phyloP scores from a whole-genome alignment of 2,797 vertebrate genomes.

The Pseudochromis fuscus region DNA sequence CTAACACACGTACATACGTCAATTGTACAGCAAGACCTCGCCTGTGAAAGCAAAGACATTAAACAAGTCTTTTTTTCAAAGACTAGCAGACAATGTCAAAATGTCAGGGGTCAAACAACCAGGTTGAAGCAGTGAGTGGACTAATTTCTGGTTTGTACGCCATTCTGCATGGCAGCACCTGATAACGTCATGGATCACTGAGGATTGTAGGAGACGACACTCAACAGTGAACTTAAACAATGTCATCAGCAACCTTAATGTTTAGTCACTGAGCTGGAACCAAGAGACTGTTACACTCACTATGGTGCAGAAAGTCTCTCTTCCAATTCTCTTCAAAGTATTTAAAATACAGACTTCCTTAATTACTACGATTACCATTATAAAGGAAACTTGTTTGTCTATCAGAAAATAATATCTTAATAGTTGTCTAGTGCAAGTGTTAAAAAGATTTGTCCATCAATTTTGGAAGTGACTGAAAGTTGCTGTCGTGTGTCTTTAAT shows the following conservation, averaged over 20 bases:
- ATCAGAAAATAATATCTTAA: neutral
- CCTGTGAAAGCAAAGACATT: no score
- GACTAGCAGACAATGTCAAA: slow-evolving; percentile 49
- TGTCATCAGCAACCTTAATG: slow-evolving; percentile 52
- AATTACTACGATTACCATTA: neutral
- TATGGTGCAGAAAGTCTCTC: slow-evolving; percentile 4
- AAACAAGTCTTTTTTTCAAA: neutral
- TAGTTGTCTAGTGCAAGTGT: neutral
- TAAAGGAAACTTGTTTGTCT: neutral
- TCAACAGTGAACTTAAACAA: slow-evolving; percentile 71
- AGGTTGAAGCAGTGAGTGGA: slow-evolving; percentile 52
- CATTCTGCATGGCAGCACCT: slow-evolving; percentile 75
- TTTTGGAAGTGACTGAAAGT: neutral
- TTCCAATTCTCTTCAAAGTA: slow-evolving; percentile 17
- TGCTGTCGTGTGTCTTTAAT: neutral
- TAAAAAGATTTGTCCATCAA: neutral
- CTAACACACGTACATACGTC: no score
- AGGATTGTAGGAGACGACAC: slow-evolving; percentile 63
- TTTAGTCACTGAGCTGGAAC: slow-evolving; percentile 44
- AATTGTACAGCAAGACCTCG: no score
- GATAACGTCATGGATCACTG: slow-evolving; percentile 78
- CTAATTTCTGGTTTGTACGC: slow-evolving; percentile 61
- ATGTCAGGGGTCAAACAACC: slow-evolving; percentile 67
- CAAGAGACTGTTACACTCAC: slow-evolving; percentile 20
- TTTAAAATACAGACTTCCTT: neutral